phyloP scores from a whole-genome alignment of 1,140 invertebrate species.

The Drosophila littoralis region DNA sequence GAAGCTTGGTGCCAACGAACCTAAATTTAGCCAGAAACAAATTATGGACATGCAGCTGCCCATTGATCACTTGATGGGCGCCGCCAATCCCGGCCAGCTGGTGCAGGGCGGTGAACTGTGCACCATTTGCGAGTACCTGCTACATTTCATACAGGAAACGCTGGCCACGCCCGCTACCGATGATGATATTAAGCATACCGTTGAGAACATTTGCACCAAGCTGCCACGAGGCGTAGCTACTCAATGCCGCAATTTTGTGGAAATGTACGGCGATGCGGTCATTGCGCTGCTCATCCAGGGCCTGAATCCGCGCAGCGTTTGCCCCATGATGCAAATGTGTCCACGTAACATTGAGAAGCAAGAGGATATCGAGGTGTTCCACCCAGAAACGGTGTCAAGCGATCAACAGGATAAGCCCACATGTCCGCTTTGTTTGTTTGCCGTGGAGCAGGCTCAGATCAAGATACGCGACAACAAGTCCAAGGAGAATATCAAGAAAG shows the following conservation, averaged over 20 bases:
- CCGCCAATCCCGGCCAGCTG: constrained; percentile 81
- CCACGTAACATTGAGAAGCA: constrained; percentile 85
- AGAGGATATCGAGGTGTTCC: constrained; percentile 85
- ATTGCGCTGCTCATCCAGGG: constrained; percentile 91
- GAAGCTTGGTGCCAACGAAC: constrained; percentile 75
- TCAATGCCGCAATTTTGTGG: constrained; percentile 90
- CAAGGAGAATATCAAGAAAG: constrained; percentile 88
- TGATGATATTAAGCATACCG: constrained; percentile 87
- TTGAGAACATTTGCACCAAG: constrained; percentile 88
- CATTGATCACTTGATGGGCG: constrained; percentile 87
- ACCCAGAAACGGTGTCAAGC: constrained; percentile 71
- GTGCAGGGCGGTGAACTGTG: constrained; percentile 87
- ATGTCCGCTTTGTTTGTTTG: constrained; percentile 93
- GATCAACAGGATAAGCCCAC: constrained; percentile 85
- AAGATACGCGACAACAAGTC: constrained; percentile 80
- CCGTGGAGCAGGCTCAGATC: constrained; percentile 87
- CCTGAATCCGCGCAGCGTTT: constrained; percentile 89
- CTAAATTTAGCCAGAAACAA: constrained; percentile 69
- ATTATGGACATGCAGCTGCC: constrained; percentile 86
- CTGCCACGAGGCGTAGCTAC: constrained; percentile 88
- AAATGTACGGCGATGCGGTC: constrained; percentile 90
- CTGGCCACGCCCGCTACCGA: constrained; percentile 89
- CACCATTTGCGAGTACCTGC: constrained; percentile 92
- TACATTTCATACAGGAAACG: constrained; percentile 91
- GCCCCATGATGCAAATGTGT: constrained; percentile 85